Evolutionary conservation across 2,888 invertebrate genomes (phyloP).

Genomic region (Dryobotodes eremita): DNA sequence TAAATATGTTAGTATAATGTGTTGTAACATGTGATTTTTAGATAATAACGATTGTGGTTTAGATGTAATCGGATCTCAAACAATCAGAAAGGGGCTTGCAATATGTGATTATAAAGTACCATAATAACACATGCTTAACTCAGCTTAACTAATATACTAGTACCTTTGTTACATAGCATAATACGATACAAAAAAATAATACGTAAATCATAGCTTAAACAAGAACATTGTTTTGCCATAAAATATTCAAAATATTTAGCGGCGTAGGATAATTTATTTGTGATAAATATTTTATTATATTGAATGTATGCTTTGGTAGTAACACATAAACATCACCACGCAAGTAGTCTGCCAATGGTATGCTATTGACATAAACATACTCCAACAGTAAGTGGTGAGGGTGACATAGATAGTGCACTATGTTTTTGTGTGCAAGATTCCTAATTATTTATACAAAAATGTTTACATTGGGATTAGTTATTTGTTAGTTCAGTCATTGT

Average conservation of each 20-base stretch:
- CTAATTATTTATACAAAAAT: slow-evolving; percentile 74
- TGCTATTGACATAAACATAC: slow-evolving; percentile 21
- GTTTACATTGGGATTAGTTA: slow-evolving; percentile 70
- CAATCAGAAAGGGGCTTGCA: slow-evolving; percentile 54
- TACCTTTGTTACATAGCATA: slow-evolving; percentile 44
- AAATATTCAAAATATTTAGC: slow-evolving; percentile 66
- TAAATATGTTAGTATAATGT: slow-evolving; percentile 36
- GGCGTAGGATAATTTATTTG: slow-evolving; percentile 69
- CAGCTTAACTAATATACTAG: slow-evolving; percentile 32
- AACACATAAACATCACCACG: slow-evolving; percentile 26
- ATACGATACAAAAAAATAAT: slow-evolving; percentile 31
- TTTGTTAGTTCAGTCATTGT: slow-evolving; percentile 77
- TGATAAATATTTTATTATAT: slow-evolving; percentile 68
- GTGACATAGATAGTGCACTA: slow-evolving; percentile 28
- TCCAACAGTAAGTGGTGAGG: slow-evolving; percentile 17
- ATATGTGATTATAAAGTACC: slow-evolving; percentile 42
- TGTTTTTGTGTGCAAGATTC: slow-evolving; percentile 72
- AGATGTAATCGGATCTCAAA: slow-evolving; percentile 68
- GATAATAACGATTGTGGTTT: slow-evolving; percentile 51
- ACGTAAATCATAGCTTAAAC: slow-evolving; percentile 57
- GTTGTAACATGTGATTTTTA: slow-evolving; percentile 61
- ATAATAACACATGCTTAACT: slow-evolving; percentile 27
- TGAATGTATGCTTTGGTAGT: slow-evolving; percentile 52
- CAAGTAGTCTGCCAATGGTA: slow-evolving; percentile 12
- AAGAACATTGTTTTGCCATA: slow-evolving; percentile 66